phyloP scores from a whole-genome alignment of 2,888 invertebrate species.

The Leptinotarsa juncta region DNA sequence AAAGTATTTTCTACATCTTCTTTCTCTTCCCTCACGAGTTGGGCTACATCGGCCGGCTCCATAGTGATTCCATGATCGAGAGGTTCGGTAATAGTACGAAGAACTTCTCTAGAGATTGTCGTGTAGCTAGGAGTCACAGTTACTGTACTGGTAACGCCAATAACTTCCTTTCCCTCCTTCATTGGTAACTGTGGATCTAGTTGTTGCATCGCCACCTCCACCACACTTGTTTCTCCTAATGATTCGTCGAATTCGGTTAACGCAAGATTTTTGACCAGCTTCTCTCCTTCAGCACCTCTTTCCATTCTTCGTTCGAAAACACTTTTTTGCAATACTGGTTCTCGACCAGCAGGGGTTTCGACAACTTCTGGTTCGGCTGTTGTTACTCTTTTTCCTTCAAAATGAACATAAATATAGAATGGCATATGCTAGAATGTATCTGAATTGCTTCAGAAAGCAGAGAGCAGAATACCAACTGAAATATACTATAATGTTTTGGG shows the following conservation, averaged over 20 bases:
- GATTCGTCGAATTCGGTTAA: conserved; percentile 49
- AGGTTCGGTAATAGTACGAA: conserved; percentile 28
- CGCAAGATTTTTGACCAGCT: conserved; percentile 49
- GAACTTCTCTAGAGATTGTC: conserved; percentile 31
- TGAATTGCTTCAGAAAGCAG: too few relatives aligned
- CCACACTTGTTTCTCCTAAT: conserved; percentile 1
- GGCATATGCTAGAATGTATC: not conserved
- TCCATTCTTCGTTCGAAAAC: conserved; percentile 56
- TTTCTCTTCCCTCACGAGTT: conserved; percentile 59
- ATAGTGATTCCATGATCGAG: conserved; percentile 37
- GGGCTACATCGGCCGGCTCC: conserved; percentile 54
- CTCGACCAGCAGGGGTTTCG: conserved; percentile 52
- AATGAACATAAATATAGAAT: not conserved
- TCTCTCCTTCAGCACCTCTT: conserved; percentile 53
- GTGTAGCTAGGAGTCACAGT: conserved; percentile 44
- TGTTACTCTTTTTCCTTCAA: conserved; percentile 25
- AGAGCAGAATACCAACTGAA: too few relatives aligned
- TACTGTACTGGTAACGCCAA: conserved; percentile 45
- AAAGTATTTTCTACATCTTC: conserved; percentile 60
- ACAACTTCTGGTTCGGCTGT: conserved; percentile 40
- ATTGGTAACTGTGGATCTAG: conserved; percentile 31
- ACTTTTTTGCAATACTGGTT: conserved; percentile 53
- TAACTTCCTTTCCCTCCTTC: conserved; percentile 36
- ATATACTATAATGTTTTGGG: too few relatives aligned
- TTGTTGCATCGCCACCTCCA: conserved; percentile 31